Percentiles rank a stretch among this genome's conserved stretches.
phyloP scores from a whole-genome alignment of 53 echinoderm and acorn worm species.

The Antedon mediterranea region DNA sequence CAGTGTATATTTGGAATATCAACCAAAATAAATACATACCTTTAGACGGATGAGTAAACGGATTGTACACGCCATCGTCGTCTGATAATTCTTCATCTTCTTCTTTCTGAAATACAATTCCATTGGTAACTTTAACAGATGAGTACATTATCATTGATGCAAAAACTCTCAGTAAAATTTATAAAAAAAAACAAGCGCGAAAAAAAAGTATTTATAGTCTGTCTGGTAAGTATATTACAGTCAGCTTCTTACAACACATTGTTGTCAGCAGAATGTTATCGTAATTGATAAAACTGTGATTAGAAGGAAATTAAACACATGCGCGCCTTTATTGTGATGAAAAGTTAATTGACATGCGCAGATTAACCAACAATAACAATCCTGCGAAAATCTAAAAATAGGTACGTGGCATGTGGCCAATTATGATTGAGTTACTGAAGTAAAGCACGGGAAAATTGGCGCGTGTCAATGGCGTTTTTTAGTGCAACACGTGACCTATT shows the following conservation, averaged over 20 bases:
- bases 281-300: neutral
- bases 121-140: neutral
- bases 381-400: too few relatives aligned
- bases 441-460: too few relatives aligned
- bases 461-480: too few relatives aligned
- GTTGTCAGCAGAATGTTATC: neutral
- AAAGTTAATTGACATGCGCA: too few relatives aligned
- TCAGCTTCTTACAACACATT: neutral
- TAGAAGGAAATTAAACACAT: neutral
- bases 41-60: neutral
- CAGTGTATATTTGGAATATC: too few relatives aligned
- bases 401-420: too few relatives aligned
- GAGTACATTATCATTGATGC: neutral
- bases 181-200: neutral
- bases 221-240: too few relatives aligned
- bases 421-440: too few relatives aligned
- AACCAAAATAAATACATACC: neutral
- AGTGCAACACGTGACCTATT: too few relatives aligned
- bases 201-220: too few relatives aligned
- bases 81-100: constrained; percentile 48
- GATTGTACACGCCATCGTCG: constrained; percentile 35
- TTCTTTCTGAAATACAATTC: constrained; percentile 41
- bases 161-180: neutral
- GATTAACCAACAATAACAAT: too few relatives aligned
- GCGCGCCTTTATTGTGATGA: neutral